Evolutionary conservation across 2,113 vertebrate genomes (phyloP).

Genomic region (Sander lucioperca): DNA sequence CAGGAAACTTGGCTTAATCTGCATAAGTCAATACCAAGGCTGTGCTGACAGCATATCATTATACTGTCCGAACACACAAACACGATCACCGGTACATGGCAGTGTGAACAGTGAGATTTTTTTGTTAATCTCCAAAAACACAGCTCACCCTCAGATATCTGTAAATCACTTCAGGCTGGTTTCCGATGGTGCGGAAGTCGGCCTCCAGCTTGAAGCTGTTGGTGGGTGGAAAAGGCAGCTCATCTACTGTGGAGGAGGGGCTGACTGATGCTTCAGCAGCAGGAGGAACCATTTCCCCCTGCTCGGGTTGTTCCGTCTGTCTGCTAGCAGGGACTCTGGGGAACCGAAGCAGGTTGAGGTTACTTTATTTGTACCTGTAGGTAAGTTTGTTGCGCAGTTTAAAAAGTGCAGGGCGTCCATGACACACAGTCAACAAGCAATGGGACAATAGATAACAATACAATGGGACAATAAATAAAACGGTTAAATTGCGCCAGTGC

Average conservation of each 20-base stretch:
- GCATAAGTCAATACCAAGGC: background rate
- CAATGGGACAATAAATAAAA: too few relatives aligned
- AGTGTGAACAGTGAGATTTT: background rate
- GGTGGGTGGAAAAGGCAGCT: slow-evolving; percentile 86
- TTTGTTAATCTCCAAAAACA: background rate
- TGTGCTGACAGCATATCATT: background rate
- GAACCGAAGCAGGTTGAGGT: background rate
- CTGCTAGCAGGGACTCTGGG: slow-evolving; percentile 33
- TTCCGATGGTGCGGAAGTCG: slow-evolving; percentile 90
- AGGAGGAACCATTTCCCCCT: background rate
- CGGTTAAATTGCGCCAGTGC: too few relatives aligned
- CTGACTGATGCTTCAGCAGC: background rate
- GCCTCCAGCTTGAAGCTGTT: slow-evolving; percentile 95
- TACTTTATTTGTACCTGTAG: too few relatives aligned
- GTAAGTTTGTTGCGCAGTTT: too few relatives aligned
- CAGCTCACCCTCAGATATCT: slow-evolving; percentile 90
- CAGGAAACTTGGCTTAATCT: background rate
- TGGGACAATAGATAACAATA: too few relatives aligned
- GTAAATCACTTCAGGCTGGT: slow-evolving; percentile 86
- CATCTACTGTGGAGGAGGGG: background rate
- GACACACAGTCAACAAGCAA: too few relatives aligned
- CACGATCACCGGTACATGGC: background rate
- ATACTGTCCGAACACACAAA: background rate
- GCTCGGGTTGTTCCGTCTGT: background rate
- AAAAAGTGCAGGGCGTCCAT: too few relatives aligned